These are phyloP conservation scores for Sesamia inferens DNA, from an alignment of 2,888 invertebrate species.

Conservation along the genomic window DNA sequence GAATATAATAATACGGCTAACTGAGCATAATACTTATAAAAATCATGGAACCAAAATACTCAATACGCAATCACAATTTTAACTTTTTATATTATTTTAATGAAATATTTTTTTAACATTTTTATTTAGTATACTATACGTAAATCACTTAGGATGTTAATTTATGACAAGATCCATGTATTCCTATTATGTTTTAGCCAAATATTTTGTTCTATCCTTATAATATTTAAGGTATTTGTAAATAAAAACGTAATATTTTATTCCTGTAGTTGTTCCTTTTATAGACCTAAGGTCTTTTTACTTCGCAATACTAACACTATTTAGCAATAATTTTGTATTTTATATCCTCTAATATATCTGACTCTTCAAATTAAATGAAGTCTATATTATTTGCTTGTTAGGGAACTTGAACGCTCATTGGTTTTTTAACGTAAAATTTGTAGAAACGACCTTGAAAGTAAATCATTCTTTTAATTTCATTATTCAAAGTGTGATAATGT, in stretches of 20 bases:
- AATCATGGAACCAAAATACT: conserved; percentile 82
- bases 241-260: conserved; percentile 83
- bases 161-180: conserved; percentile 80
- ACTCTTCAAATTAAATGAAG: conserved; percentile 70
- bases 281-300: conserved; percentile 87
- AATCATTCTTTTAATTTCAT: conserved; percentile 36
- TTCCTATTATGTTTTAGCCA: conserved; percentile 89
- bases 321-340: conserved; percentile 88
- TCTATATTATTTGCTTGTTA: conserved; percentile 62
- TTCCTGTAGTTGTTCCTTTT: conserved; percentile 86
- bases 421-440: conserved; percentile 66
- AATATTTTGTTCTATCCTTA: conserved; percentile 86
- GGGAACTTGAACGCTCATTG: conserved; percentile 53
- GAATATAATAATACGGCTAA: conserved; percentile 71
- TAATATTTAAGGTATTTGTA: conserved; percentile 82
- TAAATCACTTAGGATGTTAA: conserved; percentile 76
- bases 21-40: conserved; percentile 78
- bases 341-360: conserved; percentile 69
- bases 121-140: conserved; percentile 57
- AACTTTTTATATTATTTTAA: conserved; percentile 75
- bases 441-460: conserved; percentile 61
- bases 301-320: conserved; percentile 87
- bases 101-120: conserved; percentile 50
- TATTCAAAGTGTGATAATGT: conserved; percentile 51
- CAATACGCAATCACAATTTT: conserved; percentile 83